Base-by-base conservation (phyloP, 2,113 vertebrate species). In the Australoheros scitulus region DNA sequence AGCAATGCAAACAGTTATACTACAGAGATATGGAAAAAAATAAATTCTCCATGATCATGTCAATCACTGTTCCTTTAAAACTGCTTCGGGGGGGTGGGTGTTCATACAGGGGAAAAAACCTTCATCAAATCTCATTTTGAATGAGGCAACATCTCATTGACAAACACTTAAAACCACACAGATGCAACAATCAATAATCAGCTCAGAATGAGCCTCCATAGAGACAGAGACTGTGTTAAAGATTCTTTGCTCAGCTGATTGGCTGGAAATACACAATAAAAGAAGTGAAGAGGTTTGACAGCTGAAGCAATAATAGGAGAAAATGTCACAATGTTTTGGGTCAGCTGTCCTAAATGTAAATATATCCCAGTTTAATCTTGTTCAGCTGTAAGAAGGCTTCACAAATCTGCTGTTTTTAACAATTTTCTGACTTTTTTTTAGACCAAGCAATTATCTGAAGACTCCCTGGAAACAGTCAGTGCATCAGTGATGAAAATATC, bases 71-170 rank as follows among this genome's bases (percentile, higher is more conserved):
- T 64, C 24, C 20, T 29, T 47, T 43, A n/a, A 60, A 59, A 4
- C 24, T 50, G 13, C 1, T 72, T 14, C 13, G 24, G 64, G 43
- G 43, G 3, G 22, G 38, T 17, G 43, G 50, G 43, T 52, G 43
- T 50, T 17, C 24, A 70, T 18, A 52, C 15, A 50, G 29, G 24
- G 22, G 18, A 70, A 70, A 68, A 3, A 41, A 38, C 36, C 10
- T 11, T 41, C 3, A 11, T 41, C 38, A 41, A 4, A 41, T 11
- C 38, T 41, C 38, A 10, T 11, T 15, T 11, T 47, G 43, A 4
- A 11, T 14, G 11, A 47, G 24, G 24, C 3, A 50, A 70, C 50
- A 70, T 24, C 9, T 11, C 0, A 0, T 70, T 0, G 9, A 52
- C 50, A 70, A 13, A 50, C 64, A 55, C 52, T 50, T 50, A 55